Evolutionary conservation across 2,888 invertebrate species (phyloP).

Genomic region (Esperia sulphurella): DNA sequence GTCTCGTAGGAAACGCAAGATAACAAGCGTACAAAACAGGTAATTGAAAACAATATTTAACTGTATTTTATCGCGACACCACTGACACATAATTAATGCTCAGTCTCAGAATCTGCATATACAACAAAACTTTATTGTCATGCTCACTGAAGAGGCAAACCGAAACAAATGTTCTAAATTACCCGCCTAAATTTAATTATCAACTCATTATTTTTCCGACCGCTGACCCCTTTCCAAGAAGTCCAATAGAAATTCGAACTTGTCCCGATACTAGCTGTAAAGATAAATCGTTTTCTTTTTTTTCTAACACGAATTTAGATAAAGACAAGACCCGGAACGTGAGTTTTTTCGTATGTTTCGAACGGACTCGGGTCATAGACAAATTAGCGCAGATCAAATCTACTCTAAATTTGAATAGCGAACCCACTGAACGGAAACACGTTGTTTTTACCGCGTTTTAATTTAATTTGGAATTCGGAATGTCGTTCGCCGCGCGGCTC

Average conservation of each 20-base stretch:
- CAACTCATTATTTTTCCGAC: slow-evolving; percentile 37
- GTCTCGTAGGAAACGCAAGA: slow-evolving; percentile 22
- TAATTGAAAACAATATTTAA: slow-evolving; percentile 34
- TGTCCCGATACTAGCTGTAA: slow-evolving; percentile 17
- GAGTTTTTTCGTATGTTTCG: slow-evolving; percentile 19
- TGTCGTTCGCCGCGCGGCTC: slow-evolving; percentile 58
- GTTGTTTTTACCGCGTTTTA: slow-evolving; percentile 75
- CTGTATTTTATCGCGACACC: slow-evolving; percentile 23
- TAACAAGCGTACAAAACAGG: slow-evolving; percentile 24
- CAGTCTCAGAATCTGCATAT: slow-evolving; percentile 18
- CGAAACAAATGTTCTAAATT: slow-evolving; percentile 51
- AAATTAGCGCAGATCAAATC: slow-evolving; percentile 75
- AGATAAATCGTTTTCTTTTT: slow-evolving; percentile 23
- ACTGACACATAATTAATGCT: slow-evolving; percentile 26
- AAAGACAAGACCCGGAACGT: slow-evolving; percentile 19
- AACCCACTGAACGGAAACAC: slow-evolving; percentile 60
- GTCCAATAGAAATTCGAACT: slow-evolving; percentile 6
- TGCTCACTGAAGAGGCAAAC: slow-evolving; percentile 1
- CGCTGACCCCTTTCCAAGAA: slow-evolving; percentile 40
- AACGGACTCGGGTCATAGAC: slow-evolving; percentile 55
- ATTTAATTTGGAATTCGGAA: slow-evolving; percentile 75
- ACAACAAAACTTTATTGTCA: slow-evolving; percentile 7
- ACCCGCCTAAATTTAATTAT: slow-evolving; percentile 52
- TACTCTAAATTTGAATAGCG: slow-evolving; percentile 57
- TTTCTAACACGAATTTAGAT: slow-evolving; percentile 20